Conservation (phyloP, 2,888 invertebrate species). For the Platycheirus rosarum region DNA sequence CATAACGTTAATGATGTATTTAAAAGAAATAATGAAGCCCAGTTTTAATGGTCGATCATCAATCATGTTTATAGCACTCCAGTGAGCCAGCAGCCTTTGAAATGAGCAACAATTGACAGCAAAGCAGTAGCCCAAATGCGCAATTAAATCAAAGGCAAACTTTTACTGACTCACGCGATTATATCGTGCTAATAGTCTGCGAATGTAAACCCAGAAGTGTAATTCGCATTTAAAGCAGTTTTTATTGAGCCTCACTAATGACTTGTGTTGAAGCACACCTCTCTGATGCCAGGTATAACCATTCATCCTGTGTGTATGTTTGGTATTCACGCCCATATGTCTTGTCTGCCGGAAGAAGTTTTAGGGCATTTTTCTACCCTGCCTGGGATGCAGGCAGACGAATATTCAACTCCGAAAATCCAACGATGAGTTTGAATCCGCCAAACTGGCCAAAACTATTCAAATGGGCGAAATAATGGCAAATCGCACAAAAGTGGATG, state of each 20-base stretch:
- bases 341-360: constrained; percentile 20
- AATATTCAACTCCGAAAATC: constrained; percentile 17
- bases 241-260: constrained; percentile 26
- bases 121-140: constrained; percentile 13
- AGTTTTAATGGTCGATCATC: constrained; percentile 59
- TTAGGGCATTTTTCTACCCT: not conserved
- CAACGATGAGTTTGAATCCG: constrained; percentile 27
- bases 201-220: constrained; percentile 55
- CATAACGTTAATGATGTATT: not conserved
- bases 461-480: constrained; percentile 26
- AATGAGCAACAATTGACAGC: constrained; percentile 46
- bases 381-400: constrained; percentile 14
- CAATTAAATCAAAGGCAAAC: constrained; percentile 52
- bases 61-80: constrained; percentile 60
- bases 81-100: constrained; percentile 22
- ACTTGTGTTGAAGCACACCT: constrained; percentile 21
- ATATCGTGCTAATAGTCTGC: constrained; percentile 53
- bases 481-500: constrained; percentile 4
- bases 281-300: constrained; percentile 11
- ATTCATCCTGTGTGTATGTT: constrained; percentile 1
- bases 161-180: constrained; percentile 45
- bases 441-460: constrained; percentile 36
- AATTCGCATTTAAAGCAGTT: constrained; percentile 54
- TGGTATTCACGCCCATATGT: constrained; percentile 34
- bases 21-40: constrained; percentile 6